phyloP scores from a whole-genome alignment of 2,113 vertebrate species.

The Hemiprocne comata region DNA sequence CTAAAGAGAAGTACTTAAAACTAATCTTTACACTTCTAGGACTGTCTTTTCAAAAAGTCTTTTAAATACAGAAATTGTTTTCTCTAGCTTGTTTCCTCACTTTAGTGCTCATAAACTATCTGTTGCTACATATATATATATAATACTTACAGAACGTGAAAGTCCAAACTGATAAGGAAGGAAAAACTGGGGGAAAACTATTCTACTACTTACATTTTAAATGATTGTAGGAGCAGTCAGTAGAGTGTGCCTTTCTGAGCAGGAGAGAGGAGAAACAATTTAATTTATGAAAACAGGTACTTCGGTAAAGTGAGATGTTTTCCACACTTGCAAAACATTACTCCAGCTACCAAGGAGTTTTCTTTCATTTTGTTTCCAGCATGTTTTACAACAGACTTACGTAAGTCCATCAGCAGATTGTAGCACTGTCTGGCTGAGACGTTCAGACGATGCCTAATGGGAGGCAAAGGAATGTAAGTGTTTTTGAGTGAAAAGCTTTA shows the following conservation, averaged over 20 bases:
- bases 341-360: neutral
- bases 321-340: neutral
- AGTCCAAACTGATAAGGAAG: neutral
- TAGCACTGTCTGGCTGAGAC: neutral
- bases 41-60: neutral
- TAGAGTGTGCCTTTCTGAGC: neutral
- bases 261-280: neutral
- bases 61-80: neutral
- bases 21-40: neutral
- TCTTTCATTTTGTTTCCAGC: neutral
- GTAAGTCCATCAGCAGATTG: neutral
- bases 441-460: neutral
- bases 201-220: neutral
- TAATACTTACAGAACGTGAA: neutral
- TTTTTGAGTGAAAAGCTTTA: neutral
- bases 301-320: neutral
- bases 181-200: neutral
- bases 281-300: neutral
- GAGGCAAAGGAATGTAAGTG: neutral
- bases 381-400: neutral
- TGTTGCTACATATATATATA: fast-evolving
- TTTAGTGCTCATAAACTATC: neutral
- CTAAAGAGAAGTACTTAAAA: neutral
- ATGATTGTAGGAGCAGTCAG: neutral
- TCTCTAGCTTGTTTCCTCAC: neutral